These are phyloP conservation scores for Idaea straminata DNA, from an alignment of 2,888 invertebrate species.

Conservation along the genomic window DNA sequence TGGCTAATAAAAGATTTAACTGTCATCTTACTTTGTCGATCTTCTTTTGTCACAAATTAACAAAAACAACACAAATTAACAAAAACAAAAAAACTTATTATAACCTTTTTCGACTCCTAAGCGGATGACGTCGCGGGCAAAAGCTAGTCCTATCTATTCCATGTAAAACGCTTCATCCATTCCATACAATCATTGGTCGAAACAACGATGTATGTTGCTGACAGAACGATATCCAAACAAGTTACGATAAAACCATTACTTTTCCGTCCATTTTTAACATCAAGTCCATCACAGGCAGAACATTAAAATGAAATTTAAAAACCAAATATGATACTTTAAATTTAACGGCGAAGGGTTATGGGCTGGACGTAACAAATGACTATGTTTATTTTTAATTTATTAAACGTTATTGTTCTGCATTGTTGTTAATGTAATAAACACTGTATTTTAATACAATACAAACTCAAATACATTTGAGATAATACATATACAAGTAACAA, in stretches of 20 bases:
- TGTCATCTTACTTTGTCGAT: background rate
- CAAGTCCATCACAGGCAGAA: constrained; percentile 42
- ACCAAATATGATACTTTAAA: constrained; percentile 14
- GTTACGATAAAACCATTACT: constrained; percentile 44
- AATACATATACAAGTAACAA: too few relatives aligned
- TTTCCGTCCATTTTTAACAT: constrained; percentile 54
- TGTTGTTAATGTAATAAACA: background rate
- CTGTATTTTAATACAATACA: too few relatives aligned
- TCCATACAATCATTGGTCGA: background rate
- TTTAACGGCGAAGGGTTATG: constrained; percentile 13
- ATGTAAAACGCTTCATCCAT: background rate
- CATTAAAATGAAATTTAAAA: constrained; percentile 35
- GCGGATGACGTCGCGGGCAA: too few relatives aligned
- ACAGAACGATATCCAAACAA: constrained; percentile 43
- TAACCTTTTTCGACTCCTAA: too few relatives aligned
- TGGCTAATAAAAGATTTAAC: background rate
- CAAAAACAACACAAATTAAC: too few relatives aligned
- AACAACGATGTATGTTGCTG: constrained; percentile 34
- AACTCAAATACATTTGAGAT: too few relatives aligned
- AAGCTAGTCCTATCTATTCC: background rate
- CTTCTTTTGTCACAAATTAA: too few relatives aligned
- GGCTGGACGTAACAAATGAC: background rate
- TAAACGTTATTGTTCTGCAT: background rate
- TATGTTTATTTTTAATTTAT: constrained; percentile 1
- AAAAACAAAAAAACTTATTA: too few relatives aligned